Evolutionary conservation across 2,888 invertebrate species (phyloP).

Genomic region (Arenicola marina): DNA sequence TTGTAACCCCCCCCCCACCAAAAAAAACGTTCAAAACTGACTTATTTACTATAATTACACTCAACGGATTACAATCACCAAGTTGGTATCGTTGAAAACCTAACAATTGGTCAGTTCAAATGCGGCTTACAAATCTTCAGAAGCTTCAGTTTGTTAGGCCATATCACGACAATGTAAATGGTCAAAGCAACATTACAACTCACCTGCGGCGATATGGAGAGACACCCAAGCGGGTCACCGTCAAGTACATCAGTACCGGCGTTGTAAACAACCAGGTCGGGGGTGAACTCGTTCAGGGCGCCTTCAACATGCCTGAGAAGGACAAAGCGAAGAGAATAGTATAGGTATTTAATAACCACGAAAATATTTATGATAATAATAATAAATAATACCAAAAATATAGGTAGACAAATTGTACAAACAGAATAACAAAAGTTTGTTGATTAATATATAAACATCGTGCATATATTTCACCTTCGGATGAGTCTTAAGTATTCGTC

Average conservation of each 20-base stretch:
- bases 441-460: too few species aligned
- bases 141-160: not conserved
- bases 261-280: slow-evolving; percentile 86
- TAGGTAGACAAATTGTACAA: not conserved
- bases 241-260: slow-evolving; percentile 87
- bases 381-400: not conserved
- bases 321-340: not conserved
- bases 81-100: not conserved
- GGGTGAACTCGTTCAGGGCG: slow-evolving; percentile 68
- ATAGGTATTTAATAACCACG: not conserved
- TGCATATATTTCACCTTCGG: slow-evolving; percentile 41
- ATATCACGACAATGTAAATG: too few species aligned
- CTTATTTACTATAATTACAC: not conserved
- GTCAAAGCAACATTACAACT: not conserved
- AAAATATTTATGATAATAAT: not conserved
- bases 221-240: slow-evolving; percentile 77
- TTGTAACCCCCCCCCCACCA: too few species aligned
- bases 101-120: not conserved
- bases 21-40: too few species aligned
- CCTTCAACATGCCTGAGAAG: slow-evolving; percentile 69
- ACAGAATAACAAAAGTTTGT: not conserved
- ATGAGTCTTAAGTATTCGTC: slow-evolving; percentile 73
- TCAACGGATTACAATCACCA: not conserved
- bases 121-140: not conserved
- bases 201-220: slow-evolving; percentile 74